These are phyloP conservation scores for Lasioglossum baleicum DNA, from an alignment of 1,140 invertebrate genomes.

Conservation along the genomic window DNA sequence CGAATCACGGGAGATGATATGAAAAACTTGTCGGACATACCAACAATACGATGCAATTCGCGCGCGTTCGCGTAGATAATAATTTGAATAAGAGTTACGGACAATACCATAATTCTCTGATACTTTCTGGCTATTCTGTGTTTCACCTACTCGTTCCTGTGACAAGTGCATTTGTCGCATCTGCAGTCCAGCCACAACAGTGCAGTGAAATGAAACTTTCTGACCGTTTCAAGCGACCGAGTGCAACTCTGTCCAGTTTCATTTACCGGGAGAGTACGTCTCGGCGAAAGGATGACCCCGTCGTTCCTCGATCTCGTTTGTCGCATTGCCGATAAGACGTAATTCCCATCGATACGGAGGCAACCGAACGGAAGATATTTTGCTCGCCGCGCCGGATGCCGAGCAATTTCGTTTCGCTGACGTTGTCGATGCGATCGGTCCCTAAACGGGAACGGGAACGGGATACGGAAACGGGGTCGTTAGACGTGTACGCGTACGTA, in stretches of 20 bases:
- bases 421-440: neutral
- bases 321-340: conserved; percentile 6
- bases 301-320: neutral
- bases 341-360: neutral
- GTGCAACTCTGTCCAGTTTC: neutral
- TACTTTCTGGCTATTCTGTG: too few species aligned
- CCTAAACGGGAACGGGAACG: neutral
- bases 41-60: too few species aligned
- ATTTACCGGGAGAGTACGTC: neutral
- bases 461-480: neutral
- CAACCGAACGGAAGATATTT: neutral
- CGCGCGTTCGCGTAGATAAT: too few species aligned
- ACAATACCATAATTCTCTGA: too few species aligned
- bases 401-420: conserved; percentile 12
- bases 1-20: too few species aligned
- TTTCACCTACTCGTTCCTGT: too few species aligned
- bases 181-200: too few species aligned
- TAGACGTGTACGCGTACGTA: neutral
- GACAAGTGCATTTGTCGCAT: too few species aligned
- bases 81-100: too few species aligned
- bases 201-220: too few species aligned
- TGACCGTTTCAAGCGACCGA: neutral
- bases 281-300: neutral
- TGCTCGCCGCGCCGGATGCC: neutral
- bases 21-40: too few species aligned